Evolutionary conservation across 2,888 invertebrate genomes (phyloP).

Genomic region (Drosophila maculinotata): DNA sequence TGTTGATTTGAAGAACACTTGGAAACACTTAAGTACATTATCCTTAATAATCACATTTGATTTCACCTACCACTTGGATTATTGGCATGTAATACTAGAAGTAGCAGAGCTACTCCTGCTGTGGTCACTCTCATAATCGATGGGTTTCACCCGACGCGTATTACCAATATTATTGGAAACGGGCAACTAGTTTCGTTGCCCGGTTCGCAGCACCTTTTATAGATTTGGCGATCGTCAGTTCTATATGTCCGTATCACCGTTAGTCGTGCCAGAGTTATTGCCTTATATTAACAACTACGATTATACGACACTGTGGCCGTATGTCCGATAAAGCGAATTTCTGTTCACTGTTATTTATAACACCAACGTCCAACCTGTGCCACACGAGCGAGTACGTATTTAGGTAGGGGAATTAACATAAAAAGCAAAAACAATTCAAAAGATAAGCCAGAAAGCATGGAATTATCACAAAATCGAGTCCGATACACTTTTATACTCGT

Average conservation of each 20-base stretch:
- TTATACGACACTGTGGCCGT: slow-evolving; percentile 65
- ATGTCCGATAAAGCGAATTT: slow-evolving; percentile 66
- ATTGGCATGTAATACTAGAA: slow-evolving; percentile 68
- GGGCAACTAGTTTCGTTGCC: slow-evolving; percentile 71
- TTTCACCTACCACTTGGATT: slow-evolving; percentile 78
- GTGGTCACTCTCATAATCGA: slow-evolving; percentile 75
- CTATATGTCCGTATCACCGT: slow-evolving; percentile 37
- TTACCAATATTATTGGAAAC: slow-evolving; percentile 66
- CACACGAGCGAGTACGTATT: slow-evolving; percentile 4
- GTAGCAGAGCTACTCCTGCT: slow-evolving; percentile 71
- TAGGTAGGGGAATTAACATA: slow-evolving; percentile 47
- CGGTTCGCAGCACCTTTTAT: slow-evolving; percentile 69
- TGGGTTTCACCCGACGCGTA: slow-evolving; percentile 61
- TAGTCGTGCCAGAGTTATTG: slow-evolving; percentile 49
- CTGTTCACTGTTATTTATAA: slow-evolving; percentile 63
- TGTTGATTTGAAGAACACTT: neutral
- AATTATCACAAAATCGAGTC: slow-evolving; percentile 38
- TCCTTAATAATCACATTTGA: slow-evolving; percentile 14
- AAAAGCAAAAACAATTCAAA: slow-evolving; percentile 48
- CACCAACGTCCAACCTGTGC: slow-evolving; percentile 12
- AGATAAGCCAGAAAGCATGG: slow-evolving; percentile 56
- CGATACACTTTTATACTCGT: slow-evolving; percentile 30
- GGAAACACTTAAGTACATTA: slow-evolving; percentile 22
- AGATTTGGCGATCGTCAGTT: slow-evolving; percentile 59
- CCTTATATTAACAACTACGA: slow-evolving; percentile 62